Evolutionary conservation across 1,140 invertebrate species (phyloP).

Genomic region (Drosophila pandora): DNA sequence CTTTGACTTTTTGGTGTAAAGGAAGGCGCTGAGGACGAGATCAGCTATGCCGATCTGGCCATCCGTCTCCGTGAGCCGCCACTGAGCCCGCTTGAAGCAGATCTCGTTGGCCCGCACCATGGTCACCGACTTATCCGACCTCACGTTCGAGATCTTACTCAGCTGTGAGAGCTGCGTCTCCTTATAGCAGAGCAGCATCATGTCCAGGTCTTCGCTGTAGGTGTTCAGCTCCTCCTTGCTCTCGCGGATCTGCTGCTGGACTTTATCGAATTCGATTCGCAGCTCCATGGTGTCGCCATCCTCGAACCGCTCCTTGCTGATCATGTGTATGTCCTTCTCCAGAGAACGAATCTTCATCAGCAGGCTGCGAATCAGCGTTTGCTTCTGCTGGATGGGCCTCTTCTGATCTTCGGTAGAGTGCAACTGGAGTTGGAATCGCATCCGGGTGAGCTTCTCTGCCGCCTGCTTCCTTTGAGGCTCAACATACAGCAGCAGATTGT

Average conservation of each 20-base stretch:
- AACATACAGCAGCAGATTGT: constrained; percentile 98
- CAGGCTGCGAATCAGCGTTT: constrained; percentile 92
- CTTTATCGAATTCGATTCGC: constrained; percentile 89
- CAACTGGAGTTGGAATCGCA: constrained; percentile 96
- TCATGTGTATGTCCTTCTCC: constrained; percentile 95
- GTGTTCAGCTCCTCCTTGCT: constrained; percentile 94
- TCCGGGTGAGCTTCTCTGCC: constrained; percentile 93
- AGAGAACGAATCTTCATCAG: constrained; percentile 91
- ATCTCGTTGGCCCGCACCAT: constrained; percentile 97
- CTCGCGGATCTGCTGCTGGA: constrained; percentile 90
- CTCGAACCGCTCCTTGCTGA: constrained; percentile 92
- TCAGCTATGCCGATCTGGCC: constrained; percentile 98
- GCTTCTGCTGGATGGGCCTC: constrained; percentile 95
- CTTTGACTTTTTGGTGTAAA: constrained; percentile 98
- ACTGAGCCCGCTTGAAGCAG: constrained; percentile 99
- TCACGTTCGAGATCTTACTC: constrained; percentile 84
- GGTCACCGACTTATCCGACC: constrained; percentile 88
- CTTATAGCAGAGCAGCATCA: constrained; percentile 95
- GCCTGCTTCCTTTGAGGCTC: constrained; percentile 97
- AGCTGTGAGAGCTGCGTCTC: constrained; percentile 90
- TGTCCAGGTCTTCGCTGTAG: constrained; percentile 96
- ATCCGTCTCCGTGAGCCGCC: constrained; percentile 98
- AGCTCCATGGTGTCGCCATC: constrained; percentile 88
- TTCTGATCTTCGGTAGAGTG: constrained; percentile 95
- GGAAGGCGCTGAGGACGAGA: constrained; percentile 96